Conservation (phyloP, 2,797 vertebrate species). For the Cephalopachus bancanus region DNA sequence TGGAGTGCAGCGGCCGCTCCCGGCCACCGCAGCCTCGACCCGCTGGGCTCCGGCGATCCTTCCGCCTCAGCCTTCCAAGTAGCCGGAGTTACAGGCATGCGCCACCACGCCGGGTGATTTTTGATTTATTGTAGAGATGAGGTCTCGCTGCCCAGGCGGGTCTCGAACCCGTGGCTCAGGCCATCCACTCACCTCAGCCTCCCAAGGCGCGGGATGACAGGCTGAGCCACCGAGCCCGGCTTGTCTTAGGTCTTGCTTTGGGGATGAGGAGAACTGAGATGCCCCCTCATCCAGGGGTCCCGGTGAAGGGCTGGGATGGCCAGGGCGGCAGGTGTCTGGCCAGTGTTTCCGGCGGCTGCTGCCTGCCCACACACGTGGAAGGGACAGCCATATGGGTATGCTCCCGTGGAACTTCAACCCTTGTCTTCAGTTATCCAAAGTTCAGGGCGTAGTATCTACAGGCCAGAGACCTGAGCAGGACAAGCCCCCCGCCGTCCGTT, state of each 20-base stretch:
- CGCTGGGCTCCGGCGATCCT: too few species aligned
- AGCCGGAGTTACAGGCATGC: too few species aligned
- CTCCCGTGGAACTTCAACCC: not conserved
- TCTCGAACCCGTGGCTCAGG: not conserved
- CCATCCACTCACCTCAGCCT: not conserved
- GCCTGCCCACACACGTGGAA: not conserved
- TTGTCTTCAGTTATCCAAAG: not conserved
- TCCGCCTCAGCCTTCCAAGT: too few species aligned
- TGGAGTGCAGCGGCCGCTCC: too few species aligned
- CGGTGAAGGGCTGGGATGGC: not conserved
- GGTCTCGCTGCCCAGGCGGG: too few species aligned
- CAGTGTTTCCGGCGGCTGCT: not conserved
- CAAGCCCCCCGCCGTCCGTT: not conserved
- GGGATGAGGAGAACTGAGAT: not conserved
- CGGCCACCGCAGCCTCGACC: too few species aligned
- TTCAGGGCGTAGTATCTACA: not conserved
- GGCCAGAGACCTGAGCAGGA: not conserved
- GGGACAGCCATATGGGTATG: not conserved
- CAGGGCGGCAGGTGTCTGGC: not conserved
- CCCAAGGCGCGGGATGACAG: not conserved
- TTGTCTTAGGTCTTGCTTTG: not conserved
- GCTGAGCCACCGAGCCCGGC: not conserved
- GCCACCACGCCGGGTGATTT: too few species aligned
- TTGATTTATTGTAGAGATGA: too few species aligned
- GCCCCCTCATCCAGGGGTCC: not conserved